Evolutionary conservation across 2,797 vertebrate species (phyloP).

Genomic region (Erithacus rubecula): DNA sequence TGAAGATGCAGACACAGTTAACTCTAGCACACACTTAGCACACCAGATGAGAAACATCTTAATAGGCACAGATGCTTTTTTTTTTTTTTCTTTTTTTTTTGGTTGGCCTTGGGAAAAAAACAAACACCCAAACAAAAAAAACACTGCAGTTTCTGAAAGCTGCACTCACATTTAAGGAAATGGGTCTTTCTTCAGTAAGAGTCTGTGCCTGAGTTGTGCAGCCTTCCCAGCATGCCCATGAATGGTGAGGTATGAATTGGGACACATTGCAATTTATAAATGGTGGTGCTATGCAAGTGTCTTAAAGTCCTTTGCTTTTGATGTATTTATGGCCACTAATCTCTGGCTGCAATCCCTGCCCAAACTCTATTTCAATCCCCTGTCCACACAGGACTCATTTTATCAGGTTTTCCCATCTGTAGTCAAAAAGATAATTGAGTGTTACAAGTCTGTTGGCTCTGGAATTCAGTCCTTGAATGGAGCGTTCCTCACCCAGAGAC

Average conservation of each 20-base stretch:
- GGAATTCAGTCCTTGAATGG: conserved; percentile 53
- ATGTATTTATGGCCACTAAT: conserved; percentile 54
- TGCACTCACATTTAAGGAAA: neutral
- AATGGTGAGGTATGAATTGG: conserved; percentile 29
- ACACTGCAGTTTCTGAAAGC: neutral
- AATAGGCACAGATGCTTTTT: neutral
- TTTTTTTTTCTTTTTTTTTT: neutral
- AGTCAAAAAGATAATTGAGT: conserved; percentile 25
- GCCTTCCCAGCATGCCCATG: conserved; percentile 8
- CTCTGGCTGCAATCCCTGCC: conserved; percentile 26
- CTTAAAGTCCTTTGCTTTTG: conserved; percentile 30
- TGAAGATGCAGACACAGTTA: conserved; percentile 53
- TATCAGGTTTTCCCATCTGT: conserved; percentile 58
- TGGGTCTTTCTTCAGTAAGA: neutral
- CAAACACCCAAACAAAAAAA: neutral
- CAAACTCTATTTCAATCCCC: conserved; percentile 54
- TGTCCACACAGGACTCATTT: conserved; percentile 41
- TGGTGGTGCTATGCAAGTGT: neutral
- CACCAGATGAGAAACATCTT: conserved; percentile 25
- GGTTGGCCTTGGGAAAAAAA: neutral
- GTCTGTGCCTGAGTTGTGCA: neutral
- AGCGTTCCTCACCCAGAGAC: neutral
- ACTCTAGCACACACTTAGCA: conserved; percentile 10
- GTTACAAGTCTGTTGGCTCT: conserved; percentile 28
- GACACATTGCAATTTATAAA: conserved; percentile 35